Base-by-base conservation (phyloP, 2,113 vertebrate genomes). In the Neodon shergylaensis region DNA sequence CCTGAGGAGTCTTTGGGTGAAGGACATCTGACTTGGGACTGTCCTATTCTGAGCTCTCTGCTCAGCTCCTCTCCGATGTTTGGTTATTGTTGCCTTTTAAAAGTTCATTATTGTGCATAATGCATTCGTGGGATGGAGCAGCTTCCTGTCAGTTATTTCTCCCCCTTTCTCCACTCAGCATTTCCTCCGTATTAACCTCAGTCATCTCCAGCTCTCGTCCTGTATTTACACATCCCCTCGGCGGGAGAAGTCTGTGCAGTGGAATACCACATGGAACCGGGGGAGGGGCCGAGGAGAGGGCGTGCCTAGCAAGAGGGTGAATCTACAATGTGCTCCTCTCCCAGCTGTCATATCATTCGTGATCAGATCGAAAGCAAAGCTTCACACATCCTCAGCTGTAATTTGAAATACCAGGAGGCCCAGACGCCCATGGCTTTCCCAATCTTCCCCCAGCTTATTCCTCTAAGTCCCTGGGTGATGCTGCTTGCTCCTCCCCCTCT, bases 111-210 rank as follows among this genome's bases (percentile, higher is more conserved):
- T 93, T 97, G 96, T 97, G 94, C 85, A 96, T 95, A 96, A 98
- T 96, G 93, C 86, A 87, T 91, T 97, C 95, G 63, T 92, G 97
- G 82, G 95, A 83, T 58, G 78, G 82, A 94, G 92, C 68, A 6
- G 92, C 95, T 98, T 97, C 97, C 97, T 95, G 96, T 95, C 96
- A 96, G 94, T 97, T 97, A 96, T 95, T 86, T 84, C 88, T 96
- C 93, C 94, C 94, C 39, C 11, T 96, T 96, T 97, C 92, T 92
- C 93, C 93, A 92, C 96, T 97, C 94, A 96, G 97, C 97, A 97
- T 66, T 97, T 97, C 96, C 91, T 97, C 70, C 16, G 82, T 96
- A 95, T 97, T 95, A 96, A 89, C 95, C 94, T 96, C 96, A 92
- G 93, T 90, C 91, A 92, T 96, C 97, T 97, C 95, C 94, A 96